Conservation (phyloP, 2,113 vertebrate species). For the Erythrolamprus reginae region DNA sequence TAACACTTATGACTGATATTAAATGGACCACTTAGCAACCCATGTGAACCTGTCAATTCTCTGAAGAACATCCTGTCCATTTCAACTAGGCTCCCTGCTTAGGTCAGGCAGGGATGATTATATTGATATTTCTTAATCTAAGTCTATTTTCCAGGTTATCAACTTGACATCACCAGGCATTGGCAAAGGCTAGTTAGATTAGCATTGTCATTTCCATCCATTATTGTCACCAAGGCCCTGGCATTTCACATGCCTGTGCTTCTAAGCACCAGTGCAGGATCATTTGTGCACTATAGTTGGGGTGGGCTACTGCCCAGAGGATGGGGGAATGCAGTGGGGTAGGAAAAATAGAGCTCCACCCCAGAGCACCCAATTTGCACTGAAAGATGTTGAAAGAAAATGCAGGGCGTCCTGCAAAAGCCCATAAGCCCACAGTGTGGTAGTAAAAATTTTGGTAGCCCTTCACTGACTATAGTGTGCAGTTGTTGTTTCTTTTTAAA, state of each 20-base stretch:
- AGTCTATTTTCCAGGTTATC: conserved; percentile 60
- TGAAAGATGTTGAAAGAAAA: too few relatives aligned
- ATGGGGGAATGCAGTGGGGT: too few relatives aligned
- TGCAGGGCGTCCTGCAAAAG: too few relatives aligned
- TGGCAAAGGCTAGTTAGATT: neutral
- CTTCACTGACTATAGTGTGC: too few relatives aligned
- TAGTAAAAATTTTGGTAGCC: too few relatives aligned
- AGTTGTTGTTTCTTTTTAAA: neutral
- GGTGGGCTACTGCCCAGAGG: too few relatives aligned
- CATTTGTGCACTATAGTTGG: conserved; percentile 8
- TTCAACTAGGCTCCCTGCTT: conserved; percentile 53
- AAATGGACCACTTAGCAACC: conserved; percentile 54
- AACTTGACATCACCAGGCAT: conserved; percentile 54
- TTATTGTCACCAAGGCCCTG: neutral
- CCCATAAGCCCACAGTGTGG: too few relatives aligned
- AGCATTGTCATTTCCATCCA: neutral
- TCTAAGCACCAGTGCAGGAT: neutral
- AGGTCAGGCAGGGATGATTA: conserved; percentile 49
- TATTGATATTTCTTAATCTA: conserved; percentile 65
- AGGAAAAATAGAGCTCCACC: too few relatives aligned
- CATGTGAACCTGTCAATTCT: conserved; percentile 58
- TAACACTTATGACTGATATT: conserved; percentile 23
- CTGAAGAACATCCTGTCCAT: conserved; percentile 50
- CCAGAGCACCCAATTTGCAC: too few relatives aligned
- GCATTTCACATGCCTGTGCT: neutral